Percentiles rank a stretch among this genome's conserved stretches.
phyloP scores from a whole-genome alignment of 2,797 vertebrate genomes.

The Aldrovandia affinis region DNA sequence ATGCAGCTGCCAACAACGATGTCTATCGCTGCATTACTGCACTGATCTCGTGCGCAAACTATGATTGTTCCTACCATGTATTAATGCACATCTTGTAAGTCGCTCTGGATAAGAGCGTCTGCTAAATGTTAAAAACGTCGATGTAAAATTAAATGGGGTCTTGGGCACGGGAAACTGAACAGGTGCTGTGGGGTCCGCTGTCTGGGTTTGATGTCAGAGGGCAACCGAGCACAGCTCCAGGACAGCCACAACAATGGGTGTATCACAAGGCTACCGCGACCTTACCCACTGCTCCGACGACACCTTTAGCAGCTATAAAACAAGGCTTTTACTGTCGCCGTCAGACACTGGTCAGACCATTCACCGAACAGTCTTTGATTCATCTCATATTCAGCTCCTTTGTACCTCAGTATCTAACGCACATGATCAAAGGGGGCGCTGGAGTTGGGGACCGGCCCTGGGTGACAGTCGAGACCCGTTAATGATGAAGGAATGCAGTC shows the following conservation, averaged over 20 bases:
- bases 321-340: not conserved
- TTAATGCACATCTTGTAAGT: no score
- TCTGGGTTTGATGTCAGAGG: not conserved
- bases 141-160: not conserved
- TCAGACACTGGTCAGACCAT: not conserved
- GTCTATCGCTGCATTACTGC: no score
- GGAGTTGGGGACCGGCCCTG: no score
- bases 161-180: not conserved
- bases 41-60: no score
- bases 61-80: no score
- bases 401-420: not conserved
- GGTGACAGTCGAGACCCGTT: not conserved
- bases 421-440: not conserved
- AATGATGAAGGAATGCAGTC: not conserved
- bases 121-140: no score
- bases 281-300: not conserved
- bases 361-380: not conserved
- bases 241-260: not conserved
- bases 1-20: no score
- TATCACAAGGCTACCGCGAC: not conserved
- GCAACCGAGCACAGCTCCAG: not conserved
- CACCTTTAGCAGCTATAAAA: not conserved
- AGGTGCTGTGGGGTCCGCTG: not conserved
- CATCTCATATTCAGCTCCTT: not conserved
- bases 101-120: no score